These are phyloP conservation scores for Aphyosemion australe DNA, from an alignment of 2,113 vertebrate species.

Conservation along the genomic window DNA sequence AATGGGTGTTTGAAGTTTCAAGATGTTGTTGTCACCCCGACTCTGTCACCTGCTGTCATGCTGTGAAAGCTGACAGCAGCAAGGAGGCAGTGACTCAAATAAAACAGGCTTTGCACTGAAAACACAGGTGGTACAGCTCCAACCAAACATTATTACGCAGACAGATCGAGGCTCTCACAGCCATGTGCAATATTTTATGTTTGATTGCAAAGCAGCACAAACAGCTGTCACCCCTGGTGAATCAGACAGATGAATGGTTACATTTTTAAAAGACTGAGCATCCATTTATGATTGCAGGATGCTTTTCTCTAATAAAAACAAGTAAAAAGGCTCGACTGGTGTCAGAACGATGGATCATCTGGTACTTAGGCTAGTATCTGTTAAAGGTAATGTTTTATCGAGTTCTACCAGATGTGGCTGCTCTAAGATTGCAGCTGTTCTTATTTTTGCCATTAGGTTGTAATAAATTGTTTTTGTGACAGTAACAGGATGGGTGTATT, in stretches of 20 bases:
- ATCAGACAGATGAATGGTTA: slow-evolving; percentile 2
- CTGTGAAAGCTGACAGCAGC: slow-evolving; percentile 35
- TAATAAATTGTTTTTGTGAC: not conserved
- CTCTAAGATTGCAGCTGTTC: not conserved
- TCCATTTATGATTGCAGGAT: no score
- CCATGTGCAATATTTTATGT: slow-evolving; percentile 18
- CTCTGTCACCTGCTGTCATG: not conserved
- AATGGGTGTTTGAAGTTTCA: slow-evolving; percentile 3
- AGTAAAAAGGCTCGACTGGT: no score
- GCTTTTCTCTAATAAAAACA: not conserved
- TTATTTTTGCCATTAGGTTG: not conserved
- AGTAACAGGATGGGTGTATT: not conserved
- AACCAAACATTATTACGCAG: slow-evolving; percentile 1
- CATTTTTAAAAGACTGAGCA: not conserved
- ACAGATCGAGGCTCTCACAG: slow-evolving; percentile 17
- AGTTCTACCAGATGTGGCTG: not conserved
- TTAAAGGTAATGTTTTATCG: not conserved
- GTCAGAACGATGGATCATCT: not conserved
- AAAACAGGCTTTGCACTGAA: slow-evolving; percentile 24
- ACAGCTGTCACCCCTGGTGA: not conserved
- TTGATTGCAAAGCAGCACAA: slow-evolving; percentile 6
- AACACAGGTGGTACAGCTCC: slow-evolving; percentile 31
- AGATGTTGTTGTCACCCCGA: slow-evolving; percentile 3
- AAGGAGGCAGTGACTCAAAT: not conserved
- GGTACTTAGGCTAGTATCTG: not conserved